These are phyloP conservation scores for Castor canadensis DNA, from an alignment of 2,113 vertebrate genomes.

Conservation along the genomic window DNA sequence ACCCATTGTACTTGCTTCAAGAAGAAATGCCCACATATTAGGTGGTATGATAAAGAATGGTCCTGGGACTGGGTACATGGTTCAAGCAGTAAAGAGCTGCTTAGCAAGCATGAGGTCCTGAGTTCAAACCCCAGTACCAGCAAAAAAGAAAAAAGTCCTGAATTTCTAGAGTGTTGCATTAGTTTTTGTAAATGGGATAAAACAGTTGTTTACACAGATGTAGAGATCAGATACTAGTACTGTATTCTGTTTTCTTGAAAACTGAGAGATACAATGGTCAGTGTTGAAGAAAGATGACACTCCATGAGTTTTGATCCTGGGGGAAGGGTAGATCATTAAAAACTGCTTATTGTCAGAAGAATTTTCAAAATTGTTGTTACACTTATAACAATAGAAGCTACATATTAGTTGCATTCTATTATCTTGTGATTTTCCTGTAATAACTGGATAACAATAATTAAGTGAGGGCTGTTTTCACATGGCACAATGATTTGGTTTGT, in stretches of 20 bases:
- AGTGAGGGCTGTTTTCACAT: not conserved
- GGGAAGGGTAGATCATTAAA: slow-evolving; percentile 53
- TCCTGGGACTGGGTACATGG: too few relatives aligned
- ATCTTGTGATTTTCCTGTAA: not conserved
- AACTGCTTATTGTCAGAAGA: not conserved
- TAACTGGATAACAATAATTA: not conserved
- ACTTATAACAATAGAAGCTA: not conserved
- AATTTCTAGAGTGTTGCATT: not conserved
- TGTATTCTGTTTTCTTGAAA: slow-evolving; percentile 24
- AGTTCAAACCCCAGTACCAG: too few relatives aligned
- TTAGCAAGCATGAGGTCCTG: too few relatives aligned
- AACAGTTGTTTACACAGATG: not conserved
- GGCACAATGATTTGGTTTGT: not conserved
- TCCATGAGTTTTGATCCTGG: not conserved
- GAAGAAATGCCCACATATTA: not conserved
- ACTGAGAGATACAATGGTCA: accelerated
- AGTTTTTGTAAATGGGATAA: slow-evolving; percentile 17
- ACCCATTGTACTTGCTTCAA: not conserved
- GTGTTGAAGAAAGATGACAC: slow-evolving; percentile 54
- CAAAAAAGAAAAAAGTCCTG: too few relatives aligned
- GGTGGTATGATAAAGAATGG: not conserved
- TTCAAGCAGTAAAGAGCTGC: too few relatives aligned
- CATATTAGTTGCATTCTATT: not conserved
- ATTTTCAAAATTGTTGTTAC: slow-evolving; percentile 45
- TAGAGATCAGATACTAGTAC: slow-evolving; percentile 8